Base-by-base conservation (phyloP, 2,888 invertebrate genomes). In the Heliconius aoede region DNA sequence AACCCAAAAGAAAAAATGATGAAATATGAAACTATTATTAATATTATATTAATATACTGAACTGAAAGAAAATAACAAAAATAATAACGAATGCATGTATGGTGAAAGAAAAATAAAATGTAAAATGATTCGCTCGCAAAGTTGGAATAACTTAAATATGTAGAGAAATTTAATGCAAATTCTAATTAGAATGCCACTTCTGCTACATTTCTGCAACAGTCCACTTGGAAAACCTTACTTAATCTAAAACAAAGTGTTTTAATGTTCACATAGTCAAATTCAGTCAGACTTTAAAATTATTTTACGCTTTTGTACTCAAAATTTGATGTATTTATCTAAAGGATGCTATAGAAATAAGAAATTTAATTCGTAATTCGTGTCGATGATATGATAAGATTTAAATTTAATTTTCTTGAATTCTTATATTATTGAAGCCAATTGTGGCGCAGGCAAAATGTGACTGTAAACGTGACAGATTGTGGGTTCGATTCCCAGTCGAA, bases 141-240 rank as follows among this genome's bases (percentile, higher is more conserved):
- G 76, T 68, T 67, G 61, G 76, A 76, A 80, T 79, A 79, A 79
- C 76, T 78, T 76, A 79, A 80, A 79, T 77, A 73, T 76, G 78
- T 77, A 80, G 78, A 76, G 78, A 78, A 78, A 76, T 80, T 77
- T 69, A 80, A 82, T 80, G 78, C 76, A 80, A 78, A 79, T 76
- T 80, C 80, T 81, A 81, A 82, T 81, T 82, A 79, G 79, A 79
- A 80, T 77, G 78, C 78, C 81, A 80, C 79, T 79, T 81, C 64
- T 64, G 64, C 64, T 36, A 64, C 77, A 81, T 79, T 80, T 77
- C 78, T 72, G 73, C 76, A 80, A 78, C 79, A 74, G 78, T 81
- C 79, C 80, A 77, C 78, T 81, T 79, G 79, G 79, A 78, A 79
- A 79, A 77, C 75, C 71, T 81, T 81, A 77, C 75, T 77, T 76